These are phyloP conservation scores for Tineola bisselliella DNA, from an alignment of 2,888 invertebrate species.

Conservation along the genomic window DNA sequence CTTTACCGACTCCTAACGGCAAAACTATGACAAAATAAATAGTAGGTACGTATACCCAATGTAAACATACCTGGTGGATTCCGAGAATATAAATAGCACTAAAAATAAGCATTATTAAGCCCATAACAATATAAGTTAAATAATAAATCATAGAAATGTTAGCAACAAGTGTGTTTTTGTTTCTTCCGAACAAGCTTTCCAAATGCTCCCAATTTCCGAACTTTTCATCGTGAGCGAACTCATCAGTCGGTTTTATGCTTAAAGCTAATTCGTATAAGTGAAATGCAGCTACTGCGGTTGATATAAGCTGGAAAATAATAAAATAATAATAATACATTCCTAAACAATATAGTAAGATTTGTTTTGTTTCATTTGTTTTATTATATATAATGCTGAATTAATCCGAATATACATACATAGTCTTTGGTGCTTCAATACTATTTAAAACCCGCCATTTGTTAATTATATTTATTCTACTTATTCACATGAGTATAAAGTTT, in stretches of 20 bases:
- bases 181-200: constrained; percentile 45
- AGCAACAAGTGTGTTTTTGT: constrained; percentile 35
- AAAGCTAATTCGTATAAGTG: constrained; percentile 44
- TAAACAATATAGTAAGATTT: no score
- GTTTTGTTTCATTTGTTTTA: constrained; percentile 43
- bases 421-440: no score
- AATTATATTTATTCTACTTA: no score
- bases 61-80: constrained; percentile 45
- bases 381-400: no score
- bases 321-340: no score
- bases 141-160: constrained; percentile 43
- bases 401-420: no score
- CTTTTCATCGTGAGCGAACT: constrained; percentile 30
- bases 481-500: no score
- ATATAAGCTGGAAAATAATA: constrained; percentile 42
- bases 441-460: no score
- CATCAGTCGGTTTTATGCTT: constrained; percentile 36
- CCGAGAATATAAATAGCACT: constrained; percentile 44
- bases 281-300: constrained; percentile 45
- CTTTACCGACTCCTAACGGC: no score
- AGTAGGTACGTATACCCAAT: no score
- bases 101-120: constrained; percentile 41
- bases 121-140: constrained; percentile 39
- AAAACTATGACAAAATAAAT: no score
- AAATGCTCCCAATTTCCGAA: constrained; percentile 47